phyloP scores from a whole-genome alignment of 2,797 vertebrate species.

The Melanotaenia pygmaea region DNA sequence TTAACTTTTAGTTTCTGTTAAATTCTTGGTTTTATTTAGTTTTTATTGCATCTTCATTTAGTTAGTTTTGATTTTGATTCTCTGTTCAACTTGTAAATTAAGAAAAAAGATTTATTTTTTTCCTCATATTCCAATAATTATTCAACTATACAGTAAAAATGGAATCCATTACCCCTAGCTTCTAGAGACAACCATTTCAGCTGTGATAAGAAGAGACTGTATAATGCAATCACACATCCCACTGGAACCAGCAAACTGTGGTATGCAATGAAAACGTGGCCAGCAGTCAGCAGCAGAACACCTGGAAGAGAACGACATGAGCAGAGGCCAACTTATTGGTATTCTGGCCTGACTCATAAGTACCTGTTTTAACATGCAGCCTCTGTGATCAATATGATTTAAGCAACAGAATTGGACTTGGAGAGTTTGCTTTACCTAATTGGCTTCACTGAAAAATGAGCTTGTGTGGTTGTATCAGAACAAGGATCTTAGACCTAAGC shows the following conservation, averaged over 20 bases:
- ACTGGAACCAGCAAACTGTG: conserved; percentile 11
- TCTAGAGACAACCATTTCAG: neutral
- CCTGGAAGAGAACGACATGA: conserved; percentile 39
- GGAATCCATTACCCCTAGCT: neutral
- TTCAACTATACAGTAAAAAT: neutral
- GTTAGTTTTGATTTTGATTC: neutral
- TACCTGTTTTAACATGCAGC: conserved; percentile 83
- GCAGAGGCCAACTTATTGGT: conserved; percentile 62
- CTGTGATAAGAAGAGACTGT: neutral
- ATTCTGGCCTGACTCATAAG: conserved; percentile 76
- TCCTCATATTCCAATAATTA: neutral
- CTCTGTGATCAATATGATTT: conserved; percentile 84
- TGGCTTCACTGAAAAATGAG: conserved; percentile 86
- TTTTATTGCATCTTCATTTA: neutral
- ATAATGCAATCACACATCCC: neutral
- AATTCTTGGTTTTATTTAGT: neutral
- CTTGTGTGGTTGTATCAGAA: conserved; percentile 74
- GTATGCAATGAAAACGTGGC: conserved; percentile 54
- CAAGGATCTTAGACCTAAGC: conserved; percentile 67
- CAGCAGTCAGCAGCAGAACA: conserved; percentile 59
- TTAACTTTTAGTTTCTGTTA: no score
- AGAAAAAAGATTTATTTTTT: neutral
- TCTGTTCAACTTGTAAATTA: conserved; percentile 3
- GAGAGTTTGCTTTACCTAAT: conserved; percentile 86
- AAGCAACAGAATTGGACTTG: conserved; percentile 81